Evolutionary conservation across 1,140 invertebrate genomes (phyloP), one percentile per base, ranked within the genome.

Genomic region (Bilobella aurantiaca): DNA sequence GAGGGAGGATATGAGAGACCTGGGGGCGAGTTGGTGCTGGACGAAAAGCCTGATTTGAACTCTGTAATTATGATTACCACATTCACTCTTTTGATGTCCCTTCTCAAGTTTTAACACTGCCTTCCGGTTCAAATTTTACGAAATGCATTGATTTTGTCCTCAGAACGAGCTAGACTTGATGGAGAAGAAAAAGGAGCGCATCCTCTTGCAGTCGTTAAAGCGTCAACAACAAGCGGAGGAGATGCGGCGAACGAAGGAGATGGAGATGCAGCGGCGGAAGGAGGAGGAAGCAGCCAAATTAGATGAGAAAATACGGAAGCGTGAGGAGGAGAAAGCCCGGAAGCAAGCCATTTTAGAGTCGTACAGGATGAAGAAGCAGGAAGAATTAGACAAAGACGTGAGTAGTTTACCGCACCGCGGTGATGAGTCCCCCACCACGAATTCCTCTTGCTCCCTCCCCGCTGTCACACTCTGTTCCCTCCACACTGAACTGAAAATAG

Each of bases 351-450:
- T 98, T 77, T 83, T 96, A 69, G 92, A 96, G 76, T 88, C 94
- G 76, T 92, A 98, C 79, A 91, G 93, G 79, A 82, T 96, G 71
- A 93, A 96, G 75, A 98, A 98, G 79, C 88, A 90, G 62, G 90
- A 94, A 78, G 91, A 95, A 80, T 89, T 89, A n/a, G n/a, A n/a
- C n/a, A n/a, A n/a, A n/a, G n/a, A n/a, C n/a, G n/a, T n/a, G n/a
- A n/a, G n/a, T n/a, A n/a, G n/a, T n/a, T n/a, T n/a, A n/a, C n/a
- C n/a, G n/a, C n/a, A n/a, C n/a, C n/a, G n/a, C n/a, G n/a, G n/a
- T n/a, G n/a, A n/a, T n/a, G n/a, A n/a, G n/a, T n/a, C n/a, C n/a
- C n/a, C n/a, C n/a, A n/a, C n/a, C n/a, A n/a, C n/a, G n/a, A n/a
- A n/a, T n/a, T n/a, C n/a, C n/a, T n/a, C n/a, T n/a, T n/a, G n/a